phyloP scores from a whole-genome alignment of 1,140 invertebrate genomes.

The Coptotermes formosanus region DNA sequence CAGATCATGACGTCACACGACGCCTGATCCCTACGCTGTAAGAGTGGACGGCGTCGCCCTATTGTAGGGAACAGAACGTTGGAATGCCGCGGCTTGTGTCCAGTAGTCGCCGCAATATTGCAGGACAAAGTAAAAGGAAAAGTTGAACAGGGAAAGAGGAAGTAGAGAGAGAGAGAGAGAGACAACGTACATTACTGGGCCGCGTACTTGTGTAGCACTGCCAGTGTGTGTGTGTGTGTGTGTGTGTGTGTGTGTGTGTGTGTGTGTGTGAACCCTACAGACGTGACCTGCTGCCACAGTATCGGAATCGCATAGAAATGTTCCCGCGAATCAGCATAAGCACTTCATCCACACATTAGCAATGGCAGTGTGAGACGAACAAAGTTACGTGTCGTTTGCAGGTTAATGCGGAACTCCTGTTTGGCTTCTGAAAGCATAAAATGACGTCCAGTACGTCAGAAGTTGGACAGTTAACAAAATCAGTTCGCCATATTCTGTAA shows the following conservation, averaged over 20 bases:
- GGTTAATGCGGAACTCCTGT: too few relatives aligned
- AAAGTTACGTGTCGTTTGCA: background rate
- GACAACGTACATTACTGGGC: too few relatives aligned
- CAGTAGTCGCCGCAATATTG: background rate
- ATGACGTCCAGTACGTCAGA: too few relatives aligned
- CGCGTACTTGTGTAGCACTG: too few relatives aligned
- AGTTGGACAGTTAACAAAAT: too few relatives aligned
- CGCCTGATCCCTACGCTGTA: background rate
- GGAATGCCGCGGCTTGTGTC: background rate
- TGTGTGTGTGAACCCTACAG: too few relatives aligned
- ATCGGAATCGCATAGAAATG: background rate
- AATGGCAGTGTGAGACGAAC: background rate
- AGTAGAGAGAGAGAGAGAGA: too few relatives aligned
- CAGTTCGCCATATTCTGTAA: too few relatives aligned
- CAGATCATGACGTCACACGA: background rate
- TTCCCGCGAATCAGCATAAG: background rate
- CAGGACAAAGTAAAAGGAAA: background rate
- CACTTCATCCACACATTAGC: background rate
- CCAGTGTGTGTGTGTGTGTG: too few relatives aligned
- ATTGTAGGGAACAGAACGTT: background rate
- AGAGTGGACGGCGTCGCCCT: background rate
- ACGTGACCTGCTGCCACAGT: background rate
- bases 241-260: background rate
- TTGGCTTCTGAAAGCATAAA: too few relatives aligned
- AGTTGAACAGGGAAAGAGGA: too few relatives aligned